These are phyloP conservation scores for Athalia rosae DNA, from an alignment of 2,888 invertebrate genomes.

Conservation along the genomic window DNA sequence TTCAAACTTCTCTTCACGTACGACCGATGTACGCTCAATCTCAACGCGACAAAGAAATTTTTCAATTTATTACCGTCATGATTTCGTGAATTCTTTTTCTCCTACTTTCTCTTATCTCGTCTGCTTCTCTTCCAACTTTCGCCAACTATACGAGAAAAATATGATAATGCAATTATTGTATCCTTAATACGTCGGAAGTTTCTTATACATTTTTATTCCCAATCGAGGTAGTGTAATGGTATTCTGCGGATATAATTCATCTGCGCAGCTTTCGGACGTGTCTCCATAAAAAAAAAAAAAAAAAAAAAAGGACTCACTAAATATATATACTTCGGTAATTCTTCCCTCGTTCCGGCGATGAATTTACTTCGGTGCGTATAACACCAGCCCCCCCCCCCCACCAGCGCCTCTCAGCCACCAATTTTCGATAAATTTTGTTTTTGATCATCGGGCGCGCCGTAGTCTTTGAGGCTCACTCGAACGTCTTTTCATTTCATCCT, in stretches of 20 bases:
- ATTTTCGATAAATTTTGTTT: slow-evolving; percentile 26
- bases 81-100: too few relatives aligned
- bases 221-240: background rate
- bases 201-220: background rate
- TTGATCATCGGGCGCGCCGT: background rate
- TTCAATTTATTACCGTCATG: too few relatives aligned
- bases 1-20: too few relatives aligned
- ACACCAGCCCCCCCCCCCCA: background rate
- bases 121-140: too few relatives aligned
- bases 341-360: slow-evolving; percentile 16
- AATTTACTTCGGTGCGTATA: slow-evolving; percentile 16
- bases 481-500: slow-evolving; percentile 21
- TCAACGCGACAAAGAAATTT: too few relatives aligned
- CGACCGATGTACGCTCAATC: too few relatives aligned
- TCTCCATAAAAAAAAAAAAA: background rate
- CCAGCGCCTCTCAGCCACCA: slow-evolving; percentile 30
- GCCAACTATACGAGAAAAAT: too few relatives aligned
- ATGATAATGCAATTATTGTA: too few relatives aligned
- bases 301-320: slow-evolving; percentile 9
- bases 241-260: slow-evolving; percentile 16
- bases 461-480: slow-evolving; percentile 25
- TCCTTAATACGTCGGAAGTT: too few relatives aligned
- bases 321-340: slow-evolving; percentile 27
- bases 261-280: slow-evolving; percentile 19
- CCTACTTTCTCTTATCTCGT: too few relatives aligned